A percentile compares a stretch with the other conserved stretches of the same genome.
These are phyloP conservation scores for Pangasianodon gigas DNA, from an alignment of 2,113 vertebrate species.

Conservation along the genomic window DNA sequence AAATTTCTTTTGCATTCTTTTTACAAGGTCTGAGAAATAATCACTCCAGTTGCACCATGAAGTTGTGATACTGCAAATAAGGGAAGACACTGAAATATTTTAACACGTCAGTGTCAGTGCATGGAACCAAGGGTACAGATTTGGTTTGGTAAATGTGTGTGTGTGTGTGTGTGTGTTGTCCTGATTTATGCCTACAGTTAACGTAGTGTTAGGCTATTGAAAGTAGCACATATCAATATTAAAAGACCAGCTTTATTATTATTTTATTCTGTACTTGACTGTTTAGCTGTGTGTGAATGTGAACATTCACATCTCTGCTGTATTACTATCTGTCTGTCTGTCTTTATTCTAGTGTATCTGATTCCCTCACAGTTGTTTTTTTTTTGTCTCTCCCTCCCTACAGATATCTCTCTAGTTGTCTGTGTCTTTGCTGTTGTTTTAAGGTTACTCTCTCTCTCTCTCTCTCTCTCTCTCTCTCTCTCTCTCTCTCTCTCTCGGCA, in stretches of 20 bases:
- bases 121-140: neutral
- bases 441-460: neutral
- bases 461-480: too few relatives aligned
- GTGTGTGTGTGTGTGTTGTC: too few relatives aligned
- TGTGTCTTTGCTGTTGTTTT: neutral
- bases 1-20: neutral
- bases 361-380: neutral
- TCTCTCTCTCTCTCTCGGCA: neutral
- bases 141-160: neutral
- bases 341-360: neutral
- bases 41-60: neutral
- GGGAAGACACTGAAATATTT: neutral
- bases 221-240: neutral
- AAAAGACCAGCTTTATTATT: neutral
- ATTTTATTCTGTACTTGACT: neutral
- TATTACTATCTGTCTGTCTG: neutral
- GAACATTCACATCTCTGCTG: neutral
- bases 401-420: neutral
- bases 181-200: neutral
- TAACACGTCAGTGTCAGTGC: neutral
- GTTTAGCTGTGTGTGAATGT: too few relatives aligned
- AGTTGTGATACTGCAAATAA: neutral
- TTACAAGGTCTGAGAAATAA: neutral
- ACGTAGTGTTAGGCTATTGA: neutral
- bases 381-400: neutral